Evolutionary conservation across 2,113 vertebrate genomes (phyloP), one percentile per base, ranked within the genome.

Genomic region (Amphiprion ocellaris): DNA sequence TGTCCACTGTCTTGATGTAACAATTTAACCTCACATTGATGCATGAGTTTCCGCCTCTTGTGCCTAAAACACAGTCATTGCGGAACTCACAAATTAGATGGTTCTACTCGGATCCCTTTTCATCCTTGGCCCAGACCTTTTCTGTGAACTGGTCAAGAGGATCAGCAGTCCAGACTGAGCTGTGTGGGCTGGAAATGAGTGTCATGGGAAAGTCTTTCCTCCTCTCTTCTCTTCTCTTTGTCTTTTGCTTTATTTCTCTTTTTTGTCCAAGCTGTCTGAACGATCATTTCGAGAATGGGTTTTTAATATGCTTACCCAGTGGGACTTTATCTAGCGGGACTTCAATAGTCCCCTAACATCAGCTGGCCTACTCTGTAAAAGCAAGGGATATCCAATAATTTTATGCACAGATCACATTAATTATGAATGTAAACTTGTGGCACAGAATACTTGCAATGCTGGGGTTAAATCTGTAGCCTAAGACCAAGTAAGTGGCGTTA

Each of bases 21-120:
- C 77, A 74, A 61, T 84, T 87, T 84, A 74, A 72, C 79, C 53
- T 82, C 74, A 59, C 8, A 54, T 44, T 83, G 87, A 84, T 68
- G 47, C 64, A 64, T 5, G 21, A 63, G 63, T 49, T 79, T 52
- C 68, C 33, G 73, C 66, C 65, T 69, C 77, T n/a, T 55, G 85
- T 61, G 73, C 65, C 60, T 83, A 28, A 87, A 85, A 74, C 60
- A 54, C 72, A 81, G 84, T 82, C 87, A 68, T 80, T 83, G 81
- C 44, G 82, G 90, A 91, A 89, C 89, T 83, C 33, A 56, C 70
- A 92, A 94, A 94, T 94, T 93, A 93, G 84, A 94, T 17, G 81
- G 84, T 92, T 89, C 46, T 61, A 58, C 37, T 79, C 14, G 9
- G 70, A 58, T 70, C 62, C 55, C 74, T 87, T 92, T 92, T 94